These are phyloP conservation scores for Coturnix japonica DNA, from an alignment of 2,113 vertebrate genomes.

Conservation along the genomic window DNA sequence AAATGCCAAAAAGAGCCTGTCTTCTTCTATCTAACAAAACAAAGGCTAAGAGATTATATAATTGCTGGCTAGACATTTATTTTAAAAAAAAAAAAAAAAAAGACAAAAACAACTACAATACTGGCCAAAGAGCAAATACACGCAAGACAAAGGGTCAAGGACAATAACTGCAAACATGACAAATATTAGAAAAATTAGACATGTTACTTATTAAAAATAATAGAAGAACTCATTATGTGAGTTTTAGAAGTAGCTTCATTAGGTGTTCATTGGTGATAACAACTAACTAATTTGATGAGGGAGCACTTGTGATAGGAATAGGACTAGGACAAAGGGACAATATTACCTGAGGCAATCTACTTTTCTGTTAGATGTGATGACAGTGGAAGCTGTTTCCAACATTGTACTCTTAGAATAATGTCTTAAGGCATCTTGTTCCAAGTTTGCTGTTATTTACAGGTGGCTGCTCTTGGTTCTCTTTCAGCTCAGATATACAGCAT, in stretches of 20 bases:
- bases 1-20: neutral
- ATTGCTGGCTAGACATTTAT: neutral
- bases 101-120: neutral
- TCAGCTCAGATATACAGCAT: neutral
- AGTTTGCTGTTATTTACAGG: neutral
- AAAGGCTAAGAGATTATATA: neutral
- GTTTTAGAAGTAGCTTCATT: neutral
- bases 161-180: neutral
- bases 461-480: constrained; percentile 7
- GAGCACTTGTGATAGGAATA: fast-evolving
- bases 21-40: neutral
- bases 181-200: neutral
- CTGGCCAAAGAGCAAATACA: neutral
- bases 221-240: neutral
- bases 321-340: neutral
- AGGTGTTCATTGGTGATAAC: neutral
- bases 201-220: neutral
- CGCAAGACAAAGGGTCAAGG: neutral
- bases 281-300: neutral
- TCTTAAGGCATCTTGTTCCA: neutral
- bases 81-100: neutral
- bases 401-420: neutral
- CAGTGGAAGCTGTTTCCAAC: neutral
- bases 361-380: neutral
- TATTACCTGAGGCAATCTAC: neutral